Evolutionary conservation across 2,113 vertebrate species (phyloP).

Genomic region (Notiomystis cincta): DNA sequence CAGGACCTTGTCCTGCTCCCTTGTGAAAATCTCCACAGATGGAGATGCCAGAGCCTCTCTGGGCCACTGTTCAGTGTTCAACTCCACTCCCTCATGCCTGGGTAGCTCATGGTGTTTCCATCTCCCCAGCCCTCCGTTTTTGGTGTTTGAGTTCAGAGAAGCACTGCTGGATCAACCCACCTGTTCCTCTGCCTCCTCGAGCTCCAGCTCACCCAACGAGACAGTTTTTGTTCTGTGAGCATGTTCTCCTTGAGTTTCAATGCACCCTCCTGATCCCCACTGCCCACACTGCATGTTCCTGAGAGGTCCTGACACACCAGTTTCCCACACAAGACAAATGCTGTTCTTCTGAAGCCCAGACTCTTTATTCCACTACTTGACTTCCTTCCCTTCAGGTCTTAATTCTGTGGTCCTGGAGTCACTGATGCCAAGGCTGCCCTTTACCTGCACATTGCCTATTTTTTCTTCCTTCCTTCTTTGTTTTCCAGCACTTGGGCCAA

Average conservation of each 20-base stretch:
- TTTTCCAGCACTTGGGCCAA: neutral
- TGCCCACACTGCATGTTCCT: rapidly evolving
- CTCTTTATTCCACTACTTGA: neutral
- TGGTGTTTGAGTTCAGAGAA: neutral
- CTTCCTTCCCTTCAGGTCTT: neutral
- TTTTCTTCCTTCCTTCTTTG: neutral
- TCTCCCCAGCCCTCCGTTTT: neutral
- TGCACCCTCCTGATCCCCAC: neutral
- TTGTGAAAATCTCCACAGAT: neutral
- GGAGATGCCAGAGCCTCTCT: neutral
- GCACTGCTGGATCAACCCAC: neutral
- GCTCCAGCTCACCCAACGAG: neutral
- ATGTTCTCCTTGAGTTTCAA: neutral
- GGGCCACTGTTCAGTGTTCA: neutral
- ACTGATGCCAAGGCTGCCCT: neutral
- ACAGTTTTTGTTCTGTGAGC: neutral
- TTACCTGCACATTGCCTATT: neutral
- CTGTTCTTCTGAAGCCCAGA: neutral
- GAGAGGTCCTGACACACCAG: neutral
- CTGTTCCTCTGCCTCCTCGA: neutral
- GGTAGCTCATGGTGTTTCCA: neutral
- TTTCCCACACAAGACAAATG: neutral
- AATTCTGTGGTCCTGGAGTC: neutral
- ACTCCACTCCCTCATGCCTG: neutral
- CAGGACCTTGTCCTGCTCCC: neutral